phyloP scores from a whole-genome alignment of 92 coral and sea anemone genomes.

The Meandrina meandrites region DNA sequence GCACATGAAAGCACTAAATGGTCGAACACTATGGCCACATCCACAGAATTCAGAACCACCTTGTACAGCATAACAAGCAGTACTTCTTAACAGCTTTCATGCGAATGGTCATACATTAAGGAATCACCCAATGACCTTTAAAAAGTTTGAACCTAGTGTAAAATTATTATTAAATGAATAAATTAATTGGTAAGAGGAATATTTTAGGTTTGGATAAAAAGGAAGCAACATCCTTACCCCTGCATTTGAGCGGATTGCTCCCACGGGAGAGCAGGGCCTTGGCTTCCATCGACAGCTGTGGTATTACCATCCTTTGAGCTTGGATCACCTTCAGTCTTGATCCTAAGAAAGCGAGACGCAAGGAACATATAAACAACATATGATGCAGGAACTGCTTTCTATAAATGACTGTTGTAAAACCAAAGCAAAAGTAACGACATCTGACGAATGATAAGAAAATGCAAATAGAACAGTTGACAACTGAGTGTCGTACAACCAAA shows the following conservation, averaged over 20 bases:
- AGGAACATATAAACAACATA: background rate
- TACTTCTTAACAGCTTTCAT: background rate
- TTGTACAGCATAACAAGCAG: too few relatives aligned
- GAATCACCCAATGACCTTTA: background rate
- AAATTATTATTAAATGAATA: too few relatives aligned
- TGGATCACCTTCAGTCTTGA: constrained; percentile 58
- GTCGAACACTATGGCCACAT: too few relatives aligned
- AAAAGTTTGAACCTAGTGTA: background rate
- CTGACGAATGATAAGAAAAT: too few relatives aligned
- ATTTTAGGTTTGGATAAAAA: background rate
- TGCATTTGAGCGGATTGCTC: constrained; percentile 82
- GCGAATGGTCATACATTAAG: background rate
- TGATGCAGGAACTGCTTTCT: background rate
- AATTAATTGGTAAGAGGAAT: background rate
- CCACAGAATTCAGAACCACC: too few relatives aligned
- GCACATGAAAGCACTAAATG: background rate
- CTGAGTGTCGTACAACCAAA: too few relatives aligned
- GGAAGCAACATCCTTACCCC: constrained; percentile 59
- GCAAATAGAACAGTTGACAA: too few relatives aligned
- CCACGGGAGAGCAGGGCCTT: constrained; percentile 87
- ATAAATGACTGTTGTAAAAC: too few relatives aligned
- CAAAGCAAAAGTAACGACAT: too few relatives aligned
- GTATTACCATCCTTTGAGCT: constrained; percentile 51
- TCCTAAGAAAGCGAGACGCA: constrained; percentile 11
- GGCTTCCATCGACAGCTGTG: constrained; percentile 38